These are phyloP conservation scores for Hydractinia echinata DNA, from an alignment of 30 jellyfish, hydroid and myxozoan genomes.

Conservation along the genomic window DNA sequence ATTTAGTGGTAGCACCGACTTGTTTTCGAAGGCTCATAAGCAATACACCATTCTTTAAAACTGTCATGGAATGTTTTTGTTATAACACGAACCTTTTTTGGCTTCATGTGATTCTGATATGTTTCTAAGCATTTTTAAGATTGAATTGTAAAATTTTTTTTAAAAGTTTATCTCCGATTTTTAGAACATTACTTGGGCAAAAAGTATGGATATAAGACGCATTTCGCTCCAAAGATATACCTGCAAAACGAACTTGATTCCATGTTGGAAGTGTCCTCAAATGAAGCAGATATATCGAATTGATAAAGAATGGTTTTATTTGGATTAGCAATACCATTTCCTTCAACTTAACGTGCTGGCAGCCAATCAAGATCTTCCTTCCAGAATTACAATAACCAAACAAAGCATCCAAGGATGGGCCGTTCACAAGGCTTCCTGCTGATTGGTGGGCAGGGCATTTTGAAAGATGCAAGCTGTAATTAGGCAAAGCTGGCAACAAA, in stretches of 20 bases:
- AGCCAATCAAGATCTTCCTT: slow-evolving; percentile 54
- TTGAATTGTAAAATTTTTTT: too few species aligned
- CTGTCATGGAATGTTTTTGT: too few species aligned
- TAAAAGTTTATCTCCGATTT: background rate
- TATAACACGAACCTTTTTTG: too few species aligned
- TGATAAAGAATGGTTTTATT: slow-evolving; percentile 54
- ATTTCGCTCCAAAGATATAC: slow-evolving; percentile 81
- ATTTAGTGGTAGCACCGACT: too few species aligned
- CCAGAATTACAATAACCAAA: slow-evolving; percentile 70
- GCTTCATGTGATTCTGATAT: too few species aligned
- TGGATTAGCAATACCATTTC: slow-evolving; percentile 67
- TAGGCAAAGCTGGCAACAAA: slow-evolving; percentile 54
- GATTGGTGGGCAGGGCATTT: slow-evolving; percentile 87
- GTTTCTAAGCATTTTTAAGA: too few species aligned
- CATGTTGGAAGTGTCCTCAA: slow-evolving; percentile 33
- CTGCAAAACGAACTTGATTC: slow-evolving; percentile 58
- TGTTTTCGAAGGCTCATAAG: too few species aligned
- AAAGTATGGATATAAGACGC: slow-evolving; percentile 62
- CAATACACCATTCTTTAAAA: too few species aligned
- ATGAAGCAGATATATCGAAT: slow-evolving; percentile 39
- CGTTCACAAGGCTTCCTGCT: slow-evolving; percentile 53
- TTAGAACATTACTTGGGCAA: slow-evolving; percentile 20
- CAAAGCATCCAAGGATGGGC: slow-evolving; percentile 53
- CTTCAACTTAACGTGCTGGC: slow-evolving; percentile 62
- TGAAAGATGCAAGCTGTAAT: slow-evolving; percentile 57